Conservation (phyloP, 2,797 vertebrate species). For the Vireo griseus region DNA sequence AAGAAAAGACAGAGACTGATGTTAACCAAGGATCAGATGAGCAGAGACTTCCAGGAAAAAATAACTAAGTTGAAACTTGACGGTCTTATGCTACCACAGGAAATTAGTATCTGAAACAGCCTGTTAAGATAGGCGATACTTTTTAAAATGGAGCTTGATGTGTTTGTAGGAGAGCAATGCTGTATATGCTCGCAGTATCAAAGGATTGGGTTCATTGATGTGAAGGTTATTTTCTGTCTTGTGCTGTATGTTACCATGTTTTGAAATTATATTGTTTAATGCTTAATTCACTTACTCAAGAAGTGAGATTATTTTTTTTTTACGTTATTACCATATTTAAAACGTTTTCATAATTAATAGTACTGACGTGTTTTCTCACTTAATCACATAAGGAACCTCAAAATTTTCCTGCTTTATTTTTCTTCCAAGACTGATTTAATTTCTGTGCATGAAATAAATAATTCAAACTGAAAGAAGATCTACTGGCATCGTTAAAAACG, state of each 20-base stretch:
- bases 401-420: neutral
- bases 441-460: neutral
- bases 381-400: neutral
- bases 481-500: neutral
- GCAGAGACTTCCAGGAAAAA: neutral
- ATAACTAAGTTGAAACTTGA: neutral
- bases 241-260: neutral
- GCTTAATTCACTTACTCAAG: neutral
- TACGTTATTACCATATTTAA: neutral
- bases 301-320: neutral
- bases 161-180: neutral
- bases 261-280: neutral
- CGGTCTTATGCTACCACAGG: neutral
- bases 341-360: neutral
- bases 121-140: neutral
- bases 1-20: neutral
- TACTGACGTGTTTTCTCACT: neutral
- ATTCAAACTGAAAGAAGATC: neutral
- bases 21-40: neutral
- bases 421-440: neutral
- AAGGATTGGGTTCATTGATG: neutral
- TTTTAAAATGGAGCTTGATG: neutral
- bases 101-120: neutral
- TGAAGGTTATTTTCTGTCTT: neutral
- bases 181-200: neutral